Evolutionary conservation across 2,888 invertebrate genomes (phyloP), one percentile per base, ranked within the genome.

Genomic region (Idaea dimidiata): DNA sequence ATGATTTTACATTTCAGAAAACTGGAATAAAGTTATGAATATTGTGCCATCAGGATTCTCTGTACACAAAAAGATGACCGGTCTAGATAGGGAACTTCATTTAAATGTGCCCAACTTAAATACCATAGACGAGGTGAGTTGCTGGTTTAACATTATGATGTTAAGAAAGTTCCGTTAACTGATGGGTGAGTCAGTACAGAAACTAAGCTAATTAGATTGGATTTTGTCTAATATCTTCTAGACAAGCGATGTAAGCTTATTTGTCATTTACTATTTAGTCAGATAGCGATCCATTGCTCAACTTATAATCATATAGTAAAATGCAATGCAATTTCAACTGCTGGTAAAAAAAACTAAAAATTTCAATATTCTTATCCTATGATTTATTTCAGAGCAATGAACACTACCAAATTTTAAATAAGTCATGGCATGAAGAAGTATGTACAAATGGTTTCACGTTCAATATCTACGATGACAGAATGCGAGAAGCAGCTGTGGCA

Each of bases 381-480:
- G 6, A 43, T 10, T 43, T 43, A 55, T 87, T 86, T 61, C 78
- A 90, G 90, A 72, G 78, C 17, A 83, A 79, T 71, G 74, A 80
- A 59, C 65, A 79, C 62, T 83, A 81, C 17, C 75, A 75, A 67
- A 68, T 62, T 14, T 82, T 91, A 16, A 74, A 74, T 8, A 67
- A 69, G 7, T 7, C 78, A 81, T 58, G 65, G 86, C 0, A 74
- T 81, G 61, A 82, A 80, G 63, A 88, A 88, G 10, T 69, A 73
- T 16, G 80, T 82, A 6, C 71, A 43, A 87, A 83, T 72, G 88
- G 88, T 6, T 78, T 89, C 17, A 89, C 88, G 31, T 94, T 93
- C 74, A 91, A 86, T 65, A 80, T 93, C 56, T 93, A 91, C 66
- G 87, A 93, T 67, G 87, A 89, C 60, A 83, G 87, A 54, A 89